phyloP scores from a whole-genome alignment of 2,113 vertebrate species.

The Polyodon spathula region DNA sequence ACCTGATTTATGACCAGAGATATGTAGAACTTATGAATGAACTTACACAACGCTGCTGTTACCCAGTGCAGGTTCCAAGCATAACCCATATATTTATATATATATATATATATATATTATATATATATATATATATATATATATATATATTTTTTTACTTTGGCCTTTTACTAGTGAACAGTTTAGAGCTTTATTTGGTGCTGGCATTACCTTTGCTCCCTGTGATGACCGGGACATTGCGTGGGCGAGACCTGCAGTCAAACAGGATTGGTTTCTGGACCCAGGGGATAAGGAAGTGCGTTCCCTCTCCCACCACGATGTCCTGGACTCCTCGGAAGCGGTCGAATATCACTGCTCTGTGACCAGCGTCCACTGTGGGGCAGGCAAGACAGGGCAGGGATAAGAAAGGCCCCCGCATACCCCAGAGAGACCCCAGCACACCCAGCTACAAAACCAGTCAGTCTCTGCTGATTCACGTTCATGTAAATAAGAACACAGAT shows the following conservation, averaged over 20 bases:
- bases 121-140: too few relatives aligned
- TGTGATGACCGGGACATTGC: constrained; percentile 89
- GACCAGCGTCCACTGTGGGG: constrained; percentile 81
- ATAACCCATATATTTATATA: too few relatives aligned
- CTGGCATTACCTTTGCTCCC: constrained; percentile 84
- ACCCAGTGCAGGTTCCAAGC: too few relatives aligned
- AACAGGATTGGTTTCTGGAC: constrained; percentile 93
- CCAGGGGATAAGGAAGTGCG: constrained; percentile 95
- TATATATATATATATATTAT: too few relatives aligned
- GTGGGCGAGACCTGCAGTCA: constrained; percentile 89
- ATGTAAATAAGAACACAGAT: too few relatives aligned
- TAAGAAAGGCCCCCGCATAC: background rate
- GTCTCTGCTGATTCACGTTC: too few relatives aligned
- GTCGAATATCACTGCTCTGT: constrained; percentile 91
- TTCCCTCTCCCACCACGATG: constrained; percentile 76
- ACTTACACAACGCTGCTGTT: too few relatives aligned
- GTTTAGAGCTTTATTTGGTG: background rate
- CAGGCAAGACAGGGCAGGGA: background rate
- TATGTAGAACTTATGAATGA: too few relatives aligned
- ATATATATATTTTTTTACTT: too few relatives aligned
- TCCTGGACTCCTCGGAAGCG: constrained; percentile 85
- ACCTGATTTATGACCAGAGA: too few relatives aligned
- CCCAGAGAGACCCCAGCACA: background rate
- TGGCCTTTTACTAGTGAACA: too few relatives aligned
- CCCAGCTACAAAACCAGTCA: too few relatives aligned